Conservation (phyloP, 2,797 vertebrate genomes). For the Neosilurus hyrtlii region DNA sequence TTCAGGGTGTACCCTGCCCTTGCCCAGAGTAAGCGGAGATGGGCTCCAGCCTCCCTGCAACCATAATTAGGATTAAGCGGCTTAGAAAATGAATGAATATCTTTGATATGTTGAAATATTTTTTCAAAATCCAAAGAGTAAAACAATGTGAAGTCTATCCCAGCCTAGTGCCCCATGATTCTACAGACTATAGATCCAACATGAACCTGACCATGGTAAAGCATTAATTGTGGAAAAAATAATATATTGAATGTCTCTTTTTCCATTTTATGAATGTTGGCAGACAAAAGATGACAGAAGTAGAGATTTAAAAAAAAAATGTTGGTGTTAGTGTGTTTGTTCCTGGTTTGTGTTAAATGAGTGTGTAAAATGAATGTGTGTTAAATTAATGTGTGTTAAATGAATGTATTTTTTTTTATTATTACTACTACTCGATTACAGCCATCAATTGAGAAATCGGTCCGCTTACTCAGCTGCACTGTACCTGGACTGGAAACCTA, state of each 20-base stretch:
- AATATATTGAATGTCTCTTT: neutral
- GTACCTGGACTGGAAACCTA: slow-evolving; percentile 22
- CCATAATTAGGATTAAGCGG: too few species aligned
- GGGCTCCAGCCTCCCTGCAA: too few species aligned
- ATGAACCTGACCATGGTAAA: neutral
- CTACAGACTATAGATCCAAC: neutral
- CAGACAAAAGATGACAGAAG: neutral
- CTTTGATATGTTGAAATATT: too few species aligned
- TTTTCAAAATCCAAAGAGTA: neutral
- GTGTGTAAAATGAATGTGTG: neutral
- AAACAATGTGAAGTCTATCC: neutral
- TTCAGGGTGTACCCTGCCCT: too few species aligned
- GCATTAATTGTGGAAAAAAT: neutral
- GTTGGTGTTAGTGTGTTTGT: neutral
- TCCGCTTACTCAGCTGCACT: slow-evolving; percentile 12
- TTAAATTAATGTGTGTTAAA: neutral
- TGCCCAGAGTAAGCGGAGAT: too few species aligned
- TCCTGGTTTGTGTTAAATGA: neutral
- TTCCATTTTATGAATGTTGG: neutral
- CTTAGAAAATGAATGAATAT: too few species aligned
- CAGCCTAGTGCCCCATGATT: neutral
- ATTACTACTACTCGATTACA: neutral
- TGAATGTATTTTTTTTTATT: neutral
- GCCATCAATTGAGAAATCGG: neutral
- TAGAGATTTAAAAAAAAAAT: neutral